phyloP scores from a whole-genome alignment of 2,113 vertebrate species.

The Tenebrosternarchus preto region DNA sequence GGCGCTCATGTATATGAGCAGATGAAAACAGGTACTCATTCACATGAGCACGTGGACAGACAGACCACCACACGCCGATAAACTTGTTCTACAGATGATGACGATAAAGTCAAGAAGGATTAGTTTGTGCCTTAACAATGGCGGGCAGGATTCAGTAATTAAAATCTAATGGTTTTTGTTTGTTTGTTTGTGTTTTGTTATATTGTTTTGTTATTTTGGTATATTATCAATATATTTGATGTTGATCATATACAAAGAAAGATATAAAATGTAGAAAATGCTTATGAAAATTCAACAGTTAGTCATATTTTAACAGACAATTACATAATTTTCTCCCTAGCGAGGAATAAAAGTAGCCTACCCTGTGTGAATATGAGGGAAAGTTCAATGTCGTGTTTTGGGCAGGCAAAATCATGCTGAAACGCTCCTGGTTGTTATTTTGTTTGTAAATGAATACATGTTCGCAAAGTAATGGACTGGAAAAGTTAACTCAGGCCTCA shows the following conservation, averaged over 20 bases:
- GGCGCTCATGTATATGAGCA: too few relatives aligned
- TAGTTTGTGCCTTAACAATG: too few relatives aligned
- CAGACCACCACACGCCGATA: not conserved
- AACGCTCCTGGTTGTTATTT: conserved; percentile 57
- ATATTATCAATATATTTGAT: too few relatives aligned
- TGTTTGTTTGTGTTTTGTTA: too few relatives aligned
- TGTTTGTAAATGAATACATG: conserved; percentile 50
- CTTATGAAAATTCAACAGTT: not conserved
- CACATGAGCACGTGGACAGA: not conserved
- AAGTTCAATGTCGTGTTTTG: conserved; percentile 4
- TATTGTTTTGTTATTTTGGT: too few relatives aligned
- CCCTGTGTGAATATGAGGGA: not conserved
- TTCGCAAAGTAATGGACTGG: not conserved
- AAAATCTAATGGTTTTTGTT: too few relatives aligned
- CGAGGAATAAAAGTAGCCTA: conserved; percentile 36
- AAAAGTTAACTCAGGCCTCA: not conserved
- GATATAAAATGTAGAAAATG: too few relatives aligned
- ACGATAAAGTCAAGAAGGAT: too few relatives aligned
- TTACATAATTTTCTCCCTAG: conserved; percentile 47
- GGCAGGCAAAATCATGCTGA: conserved; percentile 51
- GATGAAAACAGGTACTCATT: not conserved
- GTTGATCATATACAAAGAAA: too few relatives aligned
- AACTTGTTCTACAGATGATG: too few relatives aligned
- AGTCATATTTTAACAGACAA: not conserved
- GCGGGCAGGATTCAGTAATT: too few relatives aligned